A percentile compares a stretch with the other conserved stretches of the same genome.
Conservation (phyloP, 1,140 invertebrate genomes). For the Varroa destructor region DNA sequence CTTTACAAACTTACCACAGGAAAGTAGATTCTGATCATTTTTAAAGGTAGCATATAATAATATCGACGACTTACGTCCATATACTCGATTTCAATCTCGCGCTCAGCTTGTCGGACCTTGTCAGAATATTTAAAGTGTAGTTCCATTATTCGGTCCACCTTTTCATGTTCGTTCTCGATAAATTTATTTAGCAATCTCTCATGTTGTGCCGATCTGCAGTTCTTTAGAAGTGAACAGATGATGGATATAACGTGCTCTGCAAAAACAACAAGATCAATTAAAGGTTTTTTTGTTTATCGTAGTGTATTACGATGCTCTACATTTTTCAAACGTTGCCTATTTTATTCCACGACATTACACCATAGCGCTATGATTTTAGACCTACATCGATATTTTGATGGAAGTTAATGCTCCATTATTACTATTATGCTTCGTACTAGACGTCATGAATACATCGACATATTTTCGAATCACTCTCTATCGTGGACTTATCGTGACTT, state of each 20-base stretch:
- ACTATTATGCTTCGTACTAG: background rate
- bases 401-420: background rate
- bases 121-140: constrained; percentile 94
- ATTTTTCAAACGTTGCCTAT: background rate
- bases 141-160: constrained; percentile 88
- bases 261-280: constrained; percentile 35
- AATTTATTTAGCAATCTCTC: constrained; percentile 87
- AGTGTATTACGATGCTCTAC: background rate
- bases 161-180: constrained; percentile 95
- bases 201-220: constrained; percentile 74
- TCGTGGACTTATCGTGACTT: too few species aligned
- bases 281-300: background rate
- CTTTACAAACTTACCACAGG: background rate
- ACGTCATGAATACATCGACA: background rate
- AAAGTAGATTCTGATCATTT: background rate
- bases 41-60: constrained; percentile 21
- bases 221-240: constrained; percentile 78
- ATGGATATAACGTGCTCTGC: constrained; percentile 85
- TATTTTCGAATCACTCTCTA: background rate
- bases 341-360: background rate
- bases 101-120: constrained; percentile 76
- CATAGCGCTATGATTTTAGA: background rate
- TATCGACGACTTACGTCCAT: constrained; percentile 38
- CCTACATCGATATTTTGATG: background rate
- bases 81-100: constrained; percentile 52